A percentile compares a stretch with the other conserved stretches of the same genome.
phyloP scores from a whole-genome alignment of 2,888 invertebrate genomes.

The Sarcophaga subvicina region DNA sequence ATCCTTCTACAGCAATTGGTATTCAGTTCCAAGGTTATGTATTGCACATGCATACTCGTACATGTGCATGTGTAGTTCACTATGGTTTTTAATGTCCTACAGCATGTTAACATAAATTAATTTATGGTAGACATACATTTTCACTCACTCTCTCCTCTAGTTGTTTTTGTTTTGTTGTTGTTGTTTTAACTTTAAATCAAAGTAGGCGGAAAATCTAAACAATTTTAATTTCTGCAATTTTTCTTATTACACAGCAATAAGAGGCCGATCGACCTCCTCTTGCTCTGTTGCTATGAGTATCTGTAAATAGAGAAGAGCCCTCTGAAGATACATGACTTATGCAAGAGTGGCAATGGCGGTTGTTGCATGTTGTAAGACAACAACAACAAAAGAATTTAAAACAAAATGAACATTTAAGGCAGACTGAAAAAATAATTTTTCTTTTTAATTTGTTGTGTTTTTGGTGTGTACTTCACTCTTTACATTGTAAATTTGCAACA shows the following conservation, averaged over 20 bases:
- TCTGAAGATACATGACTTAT: conserved; percentile 19
- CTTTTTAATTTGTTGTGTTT: neutral
- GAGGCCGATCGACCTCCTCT: conserved; percentile 17
- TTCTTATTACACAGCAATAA: conserved; percentile 60
- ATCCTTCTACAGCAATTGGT: conserved; percentile 17
- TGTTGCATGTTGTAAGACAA: conserved; percentile 50
- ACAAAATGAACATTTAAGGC: conserved; percentile 17
- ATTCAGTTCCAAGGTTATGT: neutral
- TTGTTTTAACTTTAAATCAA: conserved; percentile 59
- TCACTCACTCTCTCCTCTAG: conserved; percentile 31
- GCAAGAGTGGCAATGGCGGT: conserved; percentile 45
- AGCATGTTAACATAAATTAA: conserved; percentile 71
- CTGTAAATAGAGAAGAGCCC: neutral
- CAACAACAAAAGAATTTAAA: conserved; percentile 15
- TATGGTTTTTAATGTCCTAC: conserved; percentile 63
- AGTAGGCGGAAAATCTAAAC: conserved; percentile 70
- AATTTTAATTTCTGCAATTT: conserved; percentile 70
- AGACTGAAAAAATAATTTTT: neutral
- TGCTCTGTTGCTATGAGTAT: conserved; percentile 5
- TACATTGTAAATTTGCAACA: conserved; percentile 30
- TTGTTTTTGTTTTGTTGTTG: neutral
- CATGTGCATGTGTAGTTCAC: neutral
- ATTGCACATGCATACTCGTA: conserved; percentile 5
- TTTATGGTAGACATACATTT: conserved; percentile 69
- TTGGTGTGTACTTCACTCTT: neutral